These are phyloP conservation scores for Cepaea nemoralis DNA, from an alignment of 1,140 invertebrate genomes.

Conservation along the genomic window DNA sequence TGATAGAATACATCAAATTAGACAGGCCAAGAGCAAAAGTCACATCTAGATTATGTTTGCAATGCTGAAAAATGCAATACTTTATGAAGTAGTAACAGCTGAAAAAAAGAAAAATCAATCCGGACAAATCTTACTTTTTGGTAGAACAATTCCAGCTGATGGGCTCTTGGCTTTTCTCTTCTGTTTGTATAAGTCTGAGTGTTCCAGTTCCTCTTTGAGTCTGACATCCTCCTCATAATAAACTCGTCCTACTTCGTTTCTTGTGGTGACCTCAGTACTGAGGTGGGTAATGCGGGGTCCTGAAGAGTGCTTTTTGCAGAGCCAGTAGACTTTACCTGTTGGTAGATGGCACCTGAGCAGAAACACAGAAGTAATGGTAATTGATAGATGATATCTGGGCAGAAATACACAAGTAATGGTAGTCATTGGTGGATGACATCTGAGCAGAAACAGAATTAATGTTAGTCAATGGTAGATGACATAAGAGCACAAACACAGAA, in stretches of 20 bases:
- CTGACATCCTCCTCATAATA: constrained; percentile 58
- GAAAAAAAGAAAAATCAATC: background rate
- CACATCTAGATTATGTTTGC: no score
- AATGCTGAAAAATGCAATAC: background rate
- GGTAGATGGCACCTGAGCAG: constrained; percentile 62
- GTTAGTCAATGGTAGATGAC: no score
- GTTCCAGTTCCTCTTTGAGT: constrained; percentile 54
- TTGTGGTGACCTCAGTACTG: constrained; percentile 46
- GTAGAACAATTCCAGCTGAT: constrained; percentile 22
- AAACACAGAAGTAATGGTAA: no score
- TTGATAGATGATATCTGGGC: no score
- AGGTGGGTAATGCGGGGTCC: constrained; percentile 61
- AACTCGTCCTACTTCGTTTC: constrained; percentile 45
- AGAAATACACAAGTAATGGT: no score
- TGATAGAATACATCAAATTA: background rate
- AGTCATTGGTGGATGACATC: no score
- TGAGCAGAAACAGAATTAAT: no score
- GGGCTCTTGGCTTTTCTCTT: constrained; percentile 36
- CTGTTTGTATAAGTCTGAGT: constrained; percentile 47
- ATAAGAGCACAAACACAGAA: no score
- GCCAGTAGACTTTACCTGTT: constrained; percentile 69
- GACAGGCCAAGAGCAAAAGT: background rate
- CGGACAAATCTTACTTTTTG: background rate
- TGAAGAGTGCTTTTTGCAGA: constrained; percentile 64
- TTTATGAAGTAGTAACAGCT: background rate